Evolutionary conservation across 1,140 invertebrate species (phyloP).

Genomic region (Orchestia grillus): DNA sequence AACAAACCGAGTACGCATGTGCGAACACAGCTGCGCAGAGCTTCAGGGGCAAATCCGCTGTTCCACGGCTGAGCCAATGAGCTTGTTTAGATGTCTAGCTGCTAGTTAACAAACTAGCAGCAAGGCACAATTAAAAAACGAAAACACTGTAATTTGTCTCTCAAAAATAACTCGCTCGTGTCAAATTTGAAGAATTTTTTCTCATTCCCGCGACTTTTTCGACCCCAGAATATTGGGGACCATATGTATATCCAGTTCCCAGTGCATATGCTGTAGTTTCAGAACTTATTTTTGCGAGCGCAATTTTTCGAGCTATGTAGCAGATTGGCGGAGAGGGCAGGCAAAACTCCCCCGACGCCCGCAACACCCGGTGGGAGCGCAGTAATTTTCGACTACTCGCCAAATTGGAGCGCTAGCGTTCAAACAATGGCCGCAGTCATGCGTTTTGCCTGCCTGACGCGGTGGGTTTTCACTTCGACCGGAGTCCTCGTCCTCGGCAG

Average conservation of each 20-base stretch:
- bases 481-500: background rate
- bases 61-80: background rate
- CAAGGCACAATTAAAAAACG: background rate
- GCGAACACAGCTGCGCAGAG: too few species aligned
- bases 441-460: background rate
- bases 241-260: background rate
- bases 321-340: background rate
- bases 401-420: constrained; percentile 1
- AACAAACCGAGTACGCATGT: too few species aligned
- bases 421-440: background rate
- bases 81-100: background rate
- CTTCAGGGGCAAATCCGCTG: too few species aligned
- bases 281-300: background rate
- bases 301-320: background rate
- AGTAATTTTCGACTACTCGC: background rate
- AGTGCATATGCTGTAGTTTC: background rate
- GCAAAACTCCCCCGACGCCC: background rate
- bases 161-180: background rate
- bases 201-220: background rate
- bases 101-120: background rate
- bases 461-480: background rate
- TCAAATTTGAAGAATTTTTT: background rate
- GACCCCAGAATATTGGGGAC: background rate
- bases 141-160: background rate
- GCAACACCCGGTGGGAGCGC: background rate